Percentiles rank a stretch among this genome's conserved stretches.
phyloP scores from a whole-genome alignment of 2,888 invertebrate species.

The Cosmorhoe ocellata region DNA sequence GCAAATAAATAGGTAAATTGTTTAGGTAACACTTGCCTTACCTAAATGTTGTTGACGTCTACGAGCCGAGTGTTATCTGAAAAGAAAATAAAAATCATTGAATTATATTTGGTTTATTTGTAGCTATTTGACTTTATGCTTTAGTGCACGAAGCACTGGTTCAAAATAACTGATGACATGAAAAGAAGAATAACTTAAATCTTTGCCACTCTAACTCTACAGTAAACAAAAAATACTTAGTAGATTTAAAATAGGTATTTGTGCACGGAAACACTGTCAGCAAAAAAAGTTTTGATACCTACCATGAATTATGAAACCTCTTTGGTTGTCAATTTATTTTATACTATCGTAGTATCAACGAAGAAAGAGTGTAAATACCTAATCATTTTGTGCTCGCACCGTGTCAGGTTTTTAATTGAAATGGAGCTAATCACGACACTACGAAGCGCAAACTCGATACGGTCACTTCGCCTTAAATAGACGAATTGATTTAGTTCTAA shows the following conservation, averaged over 20 bases:
- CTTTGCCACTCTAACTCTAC: too few relatives aligned
- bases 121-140: too few relatives aligned
- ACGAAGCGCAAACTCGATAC: slow-evolving; percentile 20
- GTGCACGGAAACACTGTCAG: too few relatives aligned
- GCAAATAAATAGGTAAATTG: slow-evolving; percentile 16
- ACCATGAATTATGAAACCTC: too few relatives aligned
- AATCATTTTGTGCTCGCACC: slow-evolving; percentile 11
- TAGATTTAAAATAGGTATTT: too few relatives aligned
- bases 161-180: too few relatives aligned
- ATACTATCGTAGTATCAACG: background rate
- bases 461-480: slow-evolving; percentile 38
- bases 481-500: slow-evolving; percentile 44
- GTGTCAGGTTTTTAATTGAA: slow-evolving; percentile 27
- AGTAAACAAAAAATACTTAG: too few relatives aligned
- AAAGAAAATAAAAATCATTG: slow-evolving; percentile 1
- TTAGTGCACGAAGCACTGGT: too few relatives aligned
- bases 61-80: slow-evolving; percentile 5
- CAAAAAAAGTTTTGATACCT: too few relatives aligned
- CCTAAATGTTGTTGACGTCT: background rate
- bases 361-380: slow-evolving; percentile 1
- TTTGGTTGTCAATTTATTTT: too few relatives aligned
- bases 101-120: background rate
- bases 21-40: slow-evolving; percentile 11
- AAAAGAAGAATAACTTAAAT: too few relatives aligned
- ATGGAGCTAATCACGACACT: slow-evolving; percentile 25